phyloP scores from a whole-genome alignment of 1,140 invertebrate genomes.

The Cheumatopsyche charites region DNA sequence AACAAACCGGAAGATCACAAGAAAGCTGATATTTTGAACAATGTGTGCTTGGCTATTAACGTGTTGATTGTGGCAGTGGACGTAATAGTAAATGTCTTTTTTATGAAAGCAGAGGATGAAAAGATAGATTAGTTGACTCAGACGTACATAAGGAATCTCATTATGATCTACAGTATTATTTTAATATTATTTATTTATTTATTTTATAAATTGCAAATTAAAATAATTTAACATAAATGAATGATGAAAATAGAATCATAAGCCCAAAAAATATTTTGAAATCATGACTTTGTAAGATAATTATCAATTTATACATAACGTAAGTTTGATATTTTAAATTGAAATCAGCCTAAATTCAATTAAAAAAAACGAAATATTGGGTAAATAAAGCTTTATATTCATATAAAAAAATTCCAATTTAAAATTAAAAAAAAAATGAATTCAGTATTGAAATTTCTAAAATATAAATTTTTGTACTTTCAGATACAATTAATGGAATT shows the following conservation, averaged over 20 bases:
- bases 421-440: neutral
- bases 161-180: slow-evolving; percentile 11
- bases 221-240: neutral
- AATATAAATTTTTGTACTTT: neutral
- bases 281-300: too few relatives aligned
- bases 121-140: slow-evolving; percentile 20
- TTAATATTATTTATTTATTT: slow-evolving; percentile 30
- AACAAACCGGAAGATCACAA: slow-evolving; percentile 66
- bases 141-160: slow-evolving; percentile 22
- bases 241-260: too few relatives aligned
- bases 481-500: slow-evolving; percentile 3
- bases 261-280: too few relatives aligned
- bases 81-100: slow-evolving; percentile 65
- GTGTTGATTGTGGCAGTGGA: slow-evolving; percentile 66
- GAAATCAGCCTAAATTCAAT: too few relatives aligned
- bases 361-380: too few relatives aligned
- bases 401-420: too few relatives aligned
- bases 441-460: neutral
- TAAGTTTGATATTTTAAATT: too few relatives aligned
- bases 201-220: slow-evolving; percentile 11
- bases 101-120: slow-evolving; percentile 49
- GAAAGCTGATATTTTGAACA: slow-evolving; percentile 67
- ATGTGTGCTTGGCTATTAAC: slow-evolving; percentile 65
- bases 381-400: too few relatives aligned
- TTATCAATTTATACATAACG: too few relatives aligned